These are phyloP conservation scores for Tolypeutes matacus DNA, from an alignment of 2,797 vertebrate genomes.

Conservation along the genomic window DNA sequence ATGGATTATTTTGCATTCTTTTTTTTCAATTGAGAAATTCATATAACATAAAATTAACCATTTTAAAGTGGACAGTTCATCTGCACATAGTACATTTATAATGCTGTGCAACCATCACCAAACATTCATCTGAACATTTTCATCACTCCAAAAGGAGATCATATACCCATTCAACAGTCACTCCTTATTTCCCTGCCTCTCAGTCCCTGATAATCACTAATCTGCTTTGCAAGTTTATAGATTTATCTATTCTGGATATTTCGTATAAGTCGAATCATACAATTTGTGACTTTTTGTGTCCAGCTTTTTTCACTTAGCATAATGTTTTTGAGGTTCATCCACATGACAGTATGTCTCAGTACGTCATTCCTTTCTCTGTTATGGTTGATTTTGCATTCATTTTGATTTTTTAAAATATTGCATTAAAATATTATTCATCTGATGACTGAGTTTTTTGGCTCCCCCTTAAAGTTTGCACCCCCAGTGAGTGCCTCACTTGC, in stretches of 20 bases:
- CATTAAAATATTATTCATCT: too few relatives aligned
- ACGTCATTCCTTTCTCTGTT: neutral
- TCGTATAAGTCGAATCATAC: neutral
- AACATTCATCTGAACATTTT: neutral
- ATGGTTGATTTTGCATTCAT: neutral
- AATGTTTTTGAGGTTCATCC: fast-evolving
- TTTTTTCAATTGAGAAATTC: neutral
- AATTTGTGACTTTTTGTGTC: neutral
- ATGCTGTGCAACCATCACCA: too few relatives aligned
- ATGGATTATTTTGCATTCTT: neutral
- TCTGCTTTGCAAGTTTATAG: neutral
- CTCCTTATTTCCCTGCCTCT: fast-evolving
- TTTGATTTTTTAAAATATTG: neutral
- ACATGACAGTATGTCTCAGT: fast-evolving
- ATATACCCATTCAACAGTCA: fast-evolving
- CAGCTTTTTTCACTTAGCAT: neutral
- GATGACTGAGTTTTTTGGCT: neutral
- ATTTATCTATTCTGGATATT: neutral
- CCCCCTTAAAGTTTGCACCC: neutral
- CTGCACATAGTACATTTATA: neutral
- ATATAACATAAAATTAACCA: too few relatives aligned
- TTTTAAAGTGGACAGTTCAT: neutral
- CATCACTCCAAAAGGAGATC: neutral
- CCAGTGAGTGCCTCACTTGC: neutral
- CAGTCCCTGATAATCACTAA: fast-evolving